phyloP scores from a whole-genome alignment of 2,888 invertebrate genomes.

The Arge pagana region DNA sequence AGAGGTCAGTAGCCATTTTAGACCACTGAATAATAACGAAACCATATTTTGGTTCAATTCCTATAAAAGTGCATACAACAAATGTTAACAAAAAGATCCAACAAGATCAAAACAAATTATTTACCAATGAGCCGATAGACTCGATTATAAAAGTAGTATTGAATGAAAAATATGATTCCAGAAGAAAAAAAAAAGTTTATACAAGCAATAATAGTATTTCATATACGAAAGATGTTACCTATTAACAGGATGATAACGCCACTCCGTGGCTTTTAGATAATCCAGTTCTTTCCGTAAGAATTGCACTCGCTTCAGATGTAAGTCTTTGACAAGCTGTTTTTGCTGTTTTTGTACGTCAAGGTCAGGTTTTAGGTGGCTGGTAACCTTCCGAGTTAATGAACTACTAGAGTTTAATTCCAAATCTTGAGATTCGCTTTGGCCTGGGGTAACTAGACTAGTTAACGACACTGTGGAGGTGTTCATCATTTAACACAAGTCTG shows the following conservation, averaged over 20 bases:
- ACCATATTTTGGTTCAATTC: conserved; percentile 7
- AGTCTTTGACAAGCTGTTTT: conserved; percentile 66
- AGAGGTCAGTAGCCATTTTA: not conserved
- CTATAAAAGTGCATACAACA: not conserved
- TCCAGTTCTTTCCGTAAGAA: conserved; percentile 75
- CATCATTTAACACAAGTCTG: too few relatives aligned
- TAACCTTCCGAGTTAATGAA: conserved; percentile 51
- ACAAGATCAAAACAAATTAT: too few relatives aligned
- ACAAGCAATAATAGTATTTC: not conserved
- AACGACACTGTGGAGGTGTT: conserved; percentile 51
- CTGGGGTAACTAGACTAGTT: conserved; percentile 43
- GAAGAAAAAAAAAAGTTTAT: not conserved
- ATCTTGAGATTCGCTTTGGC: conserved; percentile 50
- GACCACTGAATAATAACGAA: conserved; percentile 1
- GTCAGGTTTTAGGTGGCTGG: conserved; percentile 63
- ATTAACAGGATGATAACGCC: conserved; percentile 77
- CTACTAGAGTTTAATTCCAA: conserved; percentile 44
- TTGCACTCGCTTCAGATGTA: conserved; percentile 74
- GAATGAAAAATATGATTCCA: not conserved
- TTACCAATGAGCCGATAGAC: not conserved
- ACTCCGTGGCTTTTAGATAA: conserved; percentile 77
- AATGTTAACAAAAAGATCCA: not conserved
- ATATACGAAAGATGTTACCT: conserved; percentile 59
- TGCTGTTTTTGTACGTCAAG: conserved; percentile 63
- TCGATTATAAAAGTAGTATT: not conserved